A percentile compares a stretch with the other conserved stretches of the same genome.
Conservation (phyloP, 2,888 invertebrate species). For the Apocheima hispidaria region DNA sequence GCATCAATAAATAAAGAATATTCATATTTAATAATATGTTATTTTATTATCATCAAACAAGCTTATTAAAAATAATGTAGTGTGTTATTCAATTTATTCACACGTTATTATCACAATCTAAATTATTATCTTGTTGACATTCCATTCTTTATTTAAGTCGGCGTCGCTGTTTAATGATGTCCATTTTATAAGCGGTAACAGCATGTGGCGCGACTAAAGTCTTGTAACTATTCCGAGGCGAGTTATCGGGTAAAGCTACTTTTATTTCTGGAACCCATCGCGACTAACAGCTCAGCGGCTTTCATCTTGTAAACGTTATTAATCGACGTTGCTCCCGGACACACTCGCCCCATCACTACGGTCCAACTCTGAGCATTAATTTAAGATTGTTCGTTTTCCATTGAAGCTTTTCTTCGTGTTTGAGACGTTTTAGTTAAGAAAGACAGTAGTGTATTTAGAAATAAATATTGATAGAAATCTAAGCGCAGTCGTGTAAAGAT, state of each 20-base stretch:
- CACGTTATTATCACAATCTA: constrained; percentile 22
- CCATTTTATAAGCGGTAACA: constrained; percentile 27
- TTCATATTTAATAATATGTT: constrained; percentile 26
- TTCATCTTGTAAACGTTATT: constrained; percentile 85
- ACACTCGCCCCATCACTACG: constrained; percentile 61
- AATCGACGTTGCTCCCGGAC: constrained; percentile 82
- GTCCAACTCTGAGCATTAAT: constrained; percentile 26
- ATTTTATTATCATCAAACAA: constrained; percentile 28
- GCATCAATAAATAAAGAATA: constrained; percentile 21
- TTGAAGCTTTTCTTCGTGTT: constrained; percentile 35
- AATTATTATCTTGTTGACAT: constrained; percentile 31
- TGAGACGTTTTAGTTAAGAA: not conserved
- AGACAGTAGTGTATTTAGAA: constrained; percentile 46
- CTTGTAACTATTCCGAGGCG: constrained; percentile 74
- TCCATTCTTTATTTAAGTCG: constrained; percentile 22
- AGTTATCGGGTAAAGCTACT: constrained; percentile 78
- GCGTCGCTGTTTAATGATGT: constrained; percentile 16
- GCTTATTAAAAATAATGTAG: constrained; percentile 30
- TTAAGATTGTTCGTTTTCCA: constrained; percentile 49
- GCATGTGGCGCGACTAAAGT: constrained; percentile 57
- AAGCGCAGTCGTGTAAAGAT: constrained; percentile 49
- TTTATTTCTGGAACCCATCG: constrained; percentile 83
- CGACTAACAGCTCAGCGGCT: constrained; percentile 71
- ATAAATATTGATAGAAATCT: constrained; percentile 16
- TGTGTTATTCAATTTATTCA: constrained; percentile 25